phyloP scores from a whole-genome alignment of 2,113 vertebrate species.

The Propithecus coquereli region DNA sequence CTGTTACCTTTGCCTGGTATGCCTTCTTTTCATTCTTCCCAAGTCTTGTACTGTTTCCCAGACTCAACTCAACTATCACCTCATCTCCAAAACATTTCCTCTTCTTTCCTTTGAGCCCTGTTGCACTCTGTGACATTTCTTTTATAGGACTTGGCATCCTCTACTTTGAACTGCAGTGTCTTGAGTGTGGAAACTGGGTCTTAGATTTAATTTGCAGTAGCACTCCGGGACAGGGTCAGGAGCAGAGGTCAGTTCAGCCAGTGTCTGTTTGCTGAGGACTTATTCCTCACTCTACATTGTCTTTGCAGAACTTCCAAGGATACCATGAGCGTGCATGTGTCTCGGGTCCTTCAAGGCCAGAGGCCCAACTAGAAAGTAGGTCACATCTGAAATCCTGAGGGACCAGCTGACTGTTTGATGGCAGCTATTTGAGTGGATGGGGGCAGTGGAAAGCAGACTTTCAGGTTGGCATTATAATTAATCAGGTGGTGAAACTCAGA shows the following conservation, averaged over 20 bases:
- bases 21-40: neutral
- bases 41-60: neutral
- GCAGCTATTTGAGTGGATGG: neutral
- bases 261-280: rapidly evolving
- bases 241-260: neutral
- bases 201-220: neutral
- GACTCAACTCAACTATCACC: neutral
- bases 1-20: neutral
- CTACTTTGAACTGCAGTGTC: neutral
- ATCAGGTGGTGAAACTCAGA: neutral
- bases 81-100: neutral
- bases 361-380: constrained; percentile 25
- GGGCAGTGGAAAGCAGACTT: neutral
- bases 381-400: constrained; percentile 22
- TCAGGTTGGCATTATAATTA: constrained; percentile 14
- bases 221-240: neutral
- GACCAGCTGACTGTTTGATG: neutral
- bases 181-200: neutral
- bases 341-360: neutral
- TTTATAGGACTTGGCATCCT: neutral
- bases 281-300: neutral
- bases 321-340: neutral
- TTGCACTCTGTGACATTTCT: neutral
- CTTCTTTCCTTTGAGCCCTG: neutral
- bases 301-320: neutral